A percentile compares a stretch with the other conserved stretches of the same genome.
Evolutionary conservation across 2,888 invertebrate genomes (phyloP).

Genomic region (Xestia rhomboidea): DNA sequence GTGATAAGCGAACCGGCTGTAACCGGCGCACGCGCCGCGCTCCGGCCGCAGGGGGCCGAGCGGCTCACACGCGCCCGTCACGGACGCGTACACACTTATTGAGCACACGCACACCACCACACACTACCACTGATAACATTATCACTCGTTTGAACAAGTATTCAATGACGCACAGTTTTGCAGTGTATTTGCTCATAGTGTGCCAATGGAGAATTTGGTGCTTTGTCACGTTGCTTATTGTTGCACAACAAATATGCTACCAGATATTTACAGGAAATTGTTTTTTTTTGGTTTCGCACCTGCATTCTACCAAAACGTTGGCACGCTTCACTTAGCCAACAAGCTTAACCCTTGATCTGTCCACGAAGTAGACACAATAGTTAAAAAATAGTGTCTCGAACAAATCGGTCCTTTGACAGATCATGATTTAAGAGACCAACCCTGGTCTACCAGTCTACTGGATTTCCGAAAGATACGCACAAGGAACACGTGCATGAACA

Average conservation of each 20-base stretch:
- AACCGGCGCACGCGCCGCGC: conserved; percentile 83
- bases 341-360: too few relatives aligned
- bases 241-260: conserved; percentile 34
- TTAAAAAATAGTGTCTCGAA: too few relatives aligned
- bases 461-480: neutral
- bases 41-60: conserved; percentile 87
- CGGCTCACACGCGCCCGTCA: conserved; percentile 66
- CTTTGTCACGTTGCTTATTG: conserved; percentile 56
- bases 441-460: neutral
- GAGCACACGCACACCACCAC: conserved; percentile 59
- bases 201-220: conserved; percentile 56
- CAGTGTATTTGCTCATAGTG: conserved; percentile 67
- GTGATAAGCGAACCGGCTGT: conserved; percentile 85
- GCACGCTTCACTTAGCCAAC: neutral
- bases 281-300: neutral
- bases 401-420: too few relatives aligned
- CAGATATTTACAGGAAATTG: neutral
- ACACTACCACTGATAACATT: conserved; percentile 76
- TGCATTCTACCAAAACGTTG: neutral
- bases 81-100: conserved; percentile 65
- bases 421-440: too few relatives aligned
- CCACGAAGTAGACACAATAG: too few relatives aligned
- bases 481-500: neutral
- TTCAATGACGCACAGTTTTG: conserved; percentile 78
- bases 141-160: conserved; percentile 77